phyloP scores from a whole-genome alignment of 2,888 invertebrate species.

The Theodoxus fluviatilis region DNA sequence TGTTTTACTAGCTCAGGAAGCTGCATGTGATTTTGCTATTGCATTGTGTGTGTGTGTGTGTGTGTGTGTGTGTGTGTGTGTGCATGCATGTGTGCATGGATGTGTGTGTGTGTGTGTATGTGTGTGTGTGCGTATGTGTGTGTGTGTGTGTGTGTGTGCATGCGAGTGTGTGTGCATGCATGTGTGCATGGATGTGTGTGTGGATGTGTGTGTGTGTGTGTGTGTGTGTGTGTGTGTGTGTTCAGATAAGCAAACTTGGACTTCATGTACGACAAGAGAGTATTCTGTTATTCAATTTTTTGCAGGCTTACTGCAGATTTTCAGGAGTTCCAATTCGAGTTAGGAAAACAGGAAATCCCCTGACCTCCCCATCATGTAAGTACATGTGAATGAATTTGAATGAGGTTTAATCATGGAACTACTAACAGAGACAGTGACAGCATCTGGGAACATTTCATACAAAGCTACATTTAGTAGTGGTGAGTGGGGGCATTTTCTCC shows the following conservation, averaged over 20 bases:
- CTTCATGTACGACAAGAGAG: background rate
- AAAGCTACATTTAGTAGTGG: too few species aligned
- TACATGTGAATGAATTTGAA: conserved; percentile 5
- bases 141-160: too few species aligned
- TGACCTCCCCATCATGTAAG: conserved; percentile 76
- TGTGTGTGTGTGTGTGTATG: too few species aligned
- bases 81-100: too few species aligned
- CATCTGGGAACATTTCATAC: background rate
- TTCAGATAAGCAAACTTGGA: background rate
- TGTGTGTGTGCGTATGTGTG: too few species aligned
- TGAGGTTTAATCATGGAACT: background rate
- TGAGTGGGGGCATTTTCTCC: background rate
- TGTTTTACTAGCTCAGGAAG: too few species aligned
- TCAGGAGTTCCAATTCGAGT: conserved; percentile 78
- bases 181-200: too few species aligned
- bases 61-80: too few species aligned
- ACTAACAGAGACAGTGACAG: background rate
- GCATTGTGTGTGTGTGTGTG: too few species aligned
- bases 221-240: background rate
- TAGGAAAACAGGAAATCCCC: conserved; percentile 76
- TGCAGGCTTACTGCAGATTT: conserved; percentile 76
- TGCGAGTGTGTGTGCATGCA: too few species aligned
- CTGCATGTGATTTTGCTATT: too few species aligned
- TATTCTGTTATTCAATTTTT: conserved; percentile 32
- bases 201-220: too few species aligned